Base-by-base conservation (phyloP, 2,888 invertebrate species). In the Thymelicus sylvestris region DNA sequence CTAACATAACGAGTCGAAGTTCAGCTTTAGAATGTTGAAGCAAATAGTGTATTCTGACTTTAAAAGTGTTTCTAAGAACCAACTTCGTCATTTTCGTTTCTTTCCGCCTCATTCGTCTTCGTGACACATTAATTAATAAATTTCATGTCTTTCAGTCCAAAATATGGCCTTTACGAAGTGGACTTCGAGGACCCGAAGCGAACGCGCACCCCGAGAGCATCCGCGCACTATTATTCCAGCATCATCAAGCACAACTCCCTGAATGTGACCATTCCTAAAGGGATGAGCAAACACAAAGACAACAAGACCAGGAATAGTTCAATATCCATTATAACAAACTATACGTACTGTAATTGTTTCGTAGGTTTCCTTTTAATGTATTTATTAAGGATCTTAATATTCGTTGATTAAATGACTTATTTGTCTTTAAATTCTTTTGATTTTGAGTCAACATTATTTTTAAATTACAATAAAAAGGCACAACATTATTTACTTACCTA, bases 81-180 rank as follows among this genome's bases (percentile, higher is more conserved):
- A 41, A 41, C 41, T 7, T 41, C 7, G 7, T 41, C 1, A 41
- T 7, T 31, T 31, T 31, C 31, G 31, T 31, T 31, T 3, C 31
- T 3, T 31, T 31, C 31, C 31, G 3, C 31, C 31, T 31, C 31
- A 31, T 31, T 31, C 31, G 5, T 3, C 31, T 31, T 31, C 31
- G 31, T 31, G 31, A 31, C 0, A 31, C 31, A 31, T 1, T 8
- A 41, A 6, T 41, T 8, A 8, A 41, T 55, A 55, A 55, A 39
- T 67, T 41, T 61, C 59, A 48, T 65, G 71, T 83, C 84, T 84
- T 86, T 66, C 83, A 95, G 94, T 1, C 83, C 88, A 73, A 94
- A 92, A 79, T 96, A 95, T 80, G 96, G 96, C 0, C 80, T 96
- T 1, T 95, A 95, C 76, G 90, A 94, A 6, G 86, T 86, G 12